Evolutionary conservation across 2,888 invertebrate species (phyloP).

Genomic region (Onchidella celtica): DNA sequence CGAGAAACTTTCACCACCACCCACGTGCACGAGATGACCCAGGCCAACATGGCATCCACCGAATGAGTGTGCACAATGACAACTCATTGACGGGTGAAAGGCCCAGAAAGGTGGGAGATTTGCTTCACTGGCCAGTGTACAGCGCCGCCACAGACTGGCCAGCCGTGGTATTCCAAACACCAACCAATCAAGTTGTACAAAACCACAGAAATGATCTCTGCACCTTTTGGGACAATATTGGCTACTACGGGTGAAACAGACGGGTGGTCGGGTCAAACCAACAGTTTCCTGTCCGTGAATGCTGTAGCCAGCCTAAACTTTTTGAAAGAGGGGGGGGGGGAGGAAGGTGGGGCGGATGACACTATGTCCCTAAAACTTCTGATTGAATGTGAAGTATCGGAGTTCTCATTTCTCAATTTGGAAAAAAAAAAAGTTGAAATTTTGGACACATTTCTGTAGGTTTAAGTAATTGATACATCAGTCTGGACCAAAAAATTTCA

Average conservation of each 20-base stretch:
- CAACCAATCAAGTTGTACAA: slow-evolving; percentile 53
- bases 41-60: neutral
- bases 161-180: slow-evolving; percentile 60
- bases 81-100: neutral
- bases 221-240: slow-evolving; percentile 71
- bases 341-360: no score
- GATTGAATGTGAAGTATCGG: no score
- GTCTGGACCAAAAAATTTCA: no score
- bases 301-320: no score
- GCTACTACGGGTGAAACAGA: slow-evolving; percentile 56
- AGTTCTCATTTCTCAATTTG: no score
- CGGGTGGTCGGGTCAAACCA: no score
- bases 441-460: no score
- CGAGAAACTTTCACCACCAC: neutral
- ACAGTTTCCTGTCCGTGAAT: no score
- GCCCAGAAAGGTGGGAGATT: neutral
- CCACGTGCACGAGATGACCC: neutral
- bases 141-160: slow-evolving; percentile 48
- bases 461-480: no score
- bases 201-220: slow-evolving; percentile 60
- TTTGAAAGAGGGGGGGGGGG: no score
- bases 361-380: no score
- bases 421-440: no score
- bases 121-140: slow-evolving; percentile 61
- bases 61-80: neutral